phyloP scores from a whole-genome alignment of 2,113 vertebrate species.

The Malaclemys terrapin region DNA sequence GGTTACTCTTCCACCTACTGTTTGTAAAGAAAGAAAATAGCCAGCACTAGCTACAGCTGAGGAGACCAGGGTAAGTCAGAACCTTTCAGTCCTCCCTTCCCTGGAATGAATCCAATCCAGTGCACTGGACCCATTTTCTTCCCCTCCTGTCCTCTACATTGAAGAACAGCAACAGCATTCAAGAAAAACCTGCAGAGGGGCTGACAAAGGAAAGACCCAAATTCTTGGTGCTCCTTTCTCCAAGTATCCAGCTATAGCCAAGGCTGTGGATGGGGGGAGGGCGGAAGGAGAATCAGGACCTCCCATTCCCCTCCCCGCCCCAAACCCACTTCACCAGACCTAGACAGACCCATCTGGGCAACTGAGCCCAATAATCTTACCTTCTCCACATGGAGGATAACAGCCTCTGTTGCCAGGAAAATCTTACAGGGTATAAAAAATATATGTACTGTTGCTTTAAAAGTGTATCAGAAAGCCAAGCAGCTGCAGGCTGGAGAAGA shows the following conservation, averaged over 20 bases:
- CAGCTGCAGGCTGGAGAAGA: too few species aligned
- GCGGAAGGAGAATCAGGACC: neutral
- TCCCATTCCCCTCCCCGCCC: too few species aligned
- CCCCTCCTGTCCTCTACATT: neutral
- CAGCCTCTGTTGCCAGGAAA: too few species aligned
- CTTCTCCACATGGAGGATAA: too few species aligned
- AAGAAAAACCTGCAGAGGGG: neutral
- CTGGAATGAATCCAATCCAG: neutral
- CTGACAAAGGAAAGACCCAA: neutral
- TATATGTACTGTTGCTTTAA: too few species aligned
- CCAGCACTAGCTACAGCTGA: neutral
- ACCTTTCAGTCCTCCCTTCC: rapidly evolving
- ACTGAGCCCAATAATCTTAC: too few species aligned
- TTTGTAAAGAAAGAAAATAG: neutral
- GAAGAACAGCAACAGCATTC: neutral
- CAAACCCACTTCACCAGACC: too few species aligned
- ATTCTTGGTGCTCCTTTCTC: neutral
- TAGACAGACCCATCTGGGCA: too few species aligned
- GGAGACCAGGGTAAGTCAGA: neutral
- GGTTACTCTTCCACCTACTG: neutral
- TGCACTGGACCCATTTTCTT: neutral
- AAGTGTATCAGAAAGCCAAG: too few species aligned
- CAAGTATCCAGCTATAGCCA: neutral
- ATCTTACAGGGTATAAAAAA: too few species aligned
- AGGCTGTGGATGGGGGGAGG: neutral